Evolutionary conservation across 2,113 vertebrate species (phyloP), one percentile per base, ranked within the genome.

Genomic region (Campylomormyrus tamandua): DNA sequence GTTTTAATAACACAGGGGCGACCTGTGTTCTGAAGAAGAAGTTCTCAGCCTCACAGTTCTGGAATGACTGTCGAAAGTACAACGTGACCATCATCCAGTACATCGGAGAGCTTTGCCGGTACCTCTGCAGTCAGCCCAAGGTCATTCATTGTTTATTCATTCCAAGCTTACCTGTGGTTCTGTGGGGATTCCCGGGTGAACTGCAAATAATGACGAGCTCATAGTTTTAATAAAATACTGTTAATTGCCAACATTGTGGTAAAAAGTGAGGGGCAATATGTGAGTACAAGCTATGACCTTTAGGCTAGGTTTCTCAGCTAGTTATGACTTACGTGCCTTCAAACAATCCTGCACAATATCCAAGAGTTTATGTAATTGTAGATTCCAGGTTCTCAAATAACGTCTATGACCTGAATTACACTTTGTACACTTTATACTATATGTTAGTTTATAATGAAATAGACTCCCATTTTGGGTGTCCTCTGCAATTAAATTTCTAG

Each of bases 41-140:
- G 93, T 99, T 99, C 94, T 98, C 98, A 87, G 97, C 97, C 56
- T 97, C 96, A 90, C 97, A 98, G 11, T 99, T 99, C 89, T 99
- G 98, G 98, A 96, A 91, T 88, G 98, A 99, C 92, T 99, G 98
- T 91, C 95, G 92, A 87, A 97, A 95, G 87, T 95, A 98, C 88
- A 94, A 98, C 0, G 96, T 99, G 90, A 98, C 97, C 1, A 95
- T 97, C 77, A 96, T 99, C 91, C 98, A 97, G 90, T 99, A 99
- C 88, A 97, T 99, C 31, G 98, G 98, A 92, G 98, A 99, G 88
- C 96, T 99, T 17, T 98, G 97, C 42, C 97, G 96, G 80, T 99
- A 99, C 92, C 95, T 99, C 90, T 96, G 97, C 92, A 97, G 96
- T 91, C 97, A 98, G 58, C 96, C 98, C 15, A 92, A 94, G 95